Conservation (phyloP, 2,888 invertebrate species). For the Pheosia tremula region DNA sequence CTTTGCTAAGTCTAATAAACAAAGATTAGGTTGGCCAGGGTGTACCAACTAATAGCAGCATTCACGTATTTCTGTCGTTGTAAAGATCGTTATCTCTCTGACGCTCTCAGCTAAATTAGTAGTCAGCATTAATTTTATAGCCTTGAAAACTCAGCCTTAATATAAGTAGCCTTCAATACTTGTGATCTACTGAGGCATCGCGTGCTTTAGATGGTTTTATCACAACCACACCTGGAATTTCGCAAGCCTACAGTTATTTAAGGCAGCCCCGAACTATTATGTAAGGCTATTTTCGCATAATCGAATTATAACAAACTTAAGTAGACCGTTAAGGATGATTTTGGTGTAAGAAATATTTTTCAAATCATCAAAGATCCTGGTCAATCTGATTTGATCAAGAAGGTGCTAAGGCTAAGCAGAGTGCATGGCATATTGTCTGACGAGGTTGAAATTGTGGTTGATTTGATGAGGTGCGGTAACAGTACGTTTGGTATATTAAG, state of each 20-base stretch:
- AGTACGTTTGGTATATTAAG: too few relatives aligned
- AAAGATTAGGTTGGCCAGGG: too few relatives aligned
- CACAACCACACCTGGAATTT: constrained; percentile 62
- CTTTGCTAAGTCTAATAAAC: too few relatives aligned
- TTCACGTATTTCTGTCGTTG: not conserved
- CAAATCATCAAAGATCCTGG: too few relatives aligned
- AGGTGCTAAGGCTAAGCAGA: too few relatives aligned
- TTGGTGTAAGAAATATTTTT: not conserved
- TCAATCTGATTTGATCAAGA: too few relatives aligned
- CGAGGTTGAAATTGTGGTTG: too few relatives aligned
- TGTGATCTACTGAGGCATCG: constrained; percentile 60
- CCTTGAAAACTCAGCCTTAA: constrained; percentile 11
- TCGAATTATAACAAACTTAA: constrained; percentile 17
- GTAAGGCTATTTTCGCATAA: constrained; percentile 26
- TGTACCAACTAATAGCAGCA: too few relatives aligned
- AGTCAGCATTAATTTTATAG: not conserved
- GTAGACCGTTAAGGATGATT: not conserved
- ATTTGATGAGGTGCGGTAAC: too few relatives aligned
- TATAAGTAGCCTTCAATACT: constrained; percentile 36
- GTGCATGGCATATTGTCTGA: too few relatives aligned
- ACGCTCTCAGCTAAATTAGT: not conserved
- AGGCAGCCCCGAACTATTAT: constrained; percentile 27
- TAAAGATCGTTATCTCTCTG: not conserved
- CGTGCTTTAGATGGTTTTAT: constrained; percentile 55
- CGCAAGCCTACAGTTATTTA: constrained; percentile 45